Base-by-base conservation (phyloP, 37 sponge, comb jelly and placozoan species). In the Lycopodina hypogea region DNA sequence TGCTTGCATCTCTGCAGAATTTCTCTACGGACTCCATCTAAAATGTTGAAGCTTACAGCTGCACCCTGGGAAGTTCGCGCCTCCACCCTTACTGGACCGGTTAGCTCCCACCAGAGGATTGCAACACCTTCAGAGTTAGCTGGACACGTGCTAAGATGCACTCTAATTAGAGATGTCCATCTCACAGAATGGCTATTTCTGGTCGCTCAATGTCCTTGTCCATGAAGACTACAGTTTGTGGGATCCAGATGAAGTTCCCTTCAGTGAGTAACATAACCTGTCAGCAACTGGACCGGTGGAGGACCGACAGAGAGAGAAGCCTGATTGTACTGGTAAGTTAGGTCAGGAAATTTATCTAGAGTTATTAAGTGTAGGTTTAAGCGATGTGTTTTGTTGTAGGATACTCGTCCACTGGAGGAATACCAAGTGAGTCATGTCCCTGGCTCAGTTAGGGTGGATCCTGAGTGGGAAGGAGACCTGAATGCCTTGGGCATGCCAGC, bases 361-460 rank as follows among this genome's bases (percentile, higher is more conserved):
- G 55, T 72, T 42, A 30, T n/a, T n/a, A n/a, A n/a, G n/a, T n/a
- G n/a, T n/a, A n/a, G n/a, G n/a, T n/a, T n/a, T n/a, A n/a, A n/a
- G 24, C 17, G 29, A 50, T 4, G 45, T 67, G 2, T 70, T 42
- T 21, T 6, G 12, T 15, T 70, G 6, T 30, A 93, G 94, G 94
- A 93, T 53, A 81, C 84, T n/a, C 55, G 94, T 22, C 67, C 74
- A 2, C 18, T 40, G 35, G 87, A 86, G 63, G 94, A 93, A 68
- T 90, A 71, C 71, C 23, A 42, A 19, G 87, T 90, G 55, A 90
- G 94, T 57, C 90, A 90, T 66, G 19, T 93, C 9, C 66, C 83
- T 39, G 94, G 87, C 7, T 87, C 90, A 29, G 50, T 61, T 23
- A 74, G 78, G 48, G 76, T 89, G 28, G 94, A 93, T 12, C 83